Evolutionary conservation across 2,797 vertebrate species (phyloP), one percentile per base, ranked within the genome.

Genomic region (Hapalemur alaotrensis): DNA sequence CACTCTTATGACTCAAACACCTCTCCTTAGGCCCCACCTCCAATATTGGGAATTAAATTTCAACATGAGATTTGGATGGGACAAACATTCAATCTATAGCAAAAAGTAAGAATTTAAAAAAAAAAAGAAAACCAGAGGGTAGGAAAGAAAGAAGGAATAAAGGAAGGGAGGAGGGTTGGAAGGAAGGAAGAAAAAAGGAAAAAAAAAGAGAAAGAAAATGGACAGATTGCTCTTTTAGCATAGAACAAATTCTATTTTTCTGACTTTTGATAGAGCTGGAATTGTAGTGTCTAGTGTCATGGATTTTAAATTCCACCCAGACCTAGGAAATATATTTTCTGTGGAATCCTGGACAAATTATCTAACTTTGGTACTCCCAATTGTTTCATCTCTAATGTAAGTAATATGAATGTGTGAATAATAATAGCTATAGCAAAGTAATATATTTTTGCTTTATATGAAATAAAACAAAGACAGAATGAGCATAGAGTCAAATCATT

Each of bases 91-190:
- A 79, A 54, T 54, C 22, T n/a, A 10, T 38, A 38, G n/a, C 22
- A 38, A 23, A 25, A 54, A 79, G n/a, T 57, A 32, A 85, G 0
- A 52, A 75, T 20, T 35, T 10, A 20, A 5, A 43, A 54, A 30
- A 2, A 65, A 7, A 35, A 70, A 35, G 4, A 52, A 81, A 32
- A 75, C 67, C 28, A 65, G 46, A 41, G n/a, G 18, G 12, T 11
- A 20, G 2, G 5, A 50, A 35, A 4, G 11, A 2, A 6, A 17
- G 10, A n/a, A 65, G 7, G 50, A 25, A 50, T n/a, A 30, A 12
- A 20, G 10, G 9, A 41, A 32, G 2, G 12, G 9, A 46, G 2
- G 4, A 15, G 50, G 0, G 3, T 9, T 79, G 2, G 8, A 23
- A 13, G 25, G 23, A 28, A 17, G 0, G 17, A 65, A 75, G 5